phyloP scores from a whole-genome alignment of 2,797 vertebrate species.

The Clarias laeviceps region DNA sequence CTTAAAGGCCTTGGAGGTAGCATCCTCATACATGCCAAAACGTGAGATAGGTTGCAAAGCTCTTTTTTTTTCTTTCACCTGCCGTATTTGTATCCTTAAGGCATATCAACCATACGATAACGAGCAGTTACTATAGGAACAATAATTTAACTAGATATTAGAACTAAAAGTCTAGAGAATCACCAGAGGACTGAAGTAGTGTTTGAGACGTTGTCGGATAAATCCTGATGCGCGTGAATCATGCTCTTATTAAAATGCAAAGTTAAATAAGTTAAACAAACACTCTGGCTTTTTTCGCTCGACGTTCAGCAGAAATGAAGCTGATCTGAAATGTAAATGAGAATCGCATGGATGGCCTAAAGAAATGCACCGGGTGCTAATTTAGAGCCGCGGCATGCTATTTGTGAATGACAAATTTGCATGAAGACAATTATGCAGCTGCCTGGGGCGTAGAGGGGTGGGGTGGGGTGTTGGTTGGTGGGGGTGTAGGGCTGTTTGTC shows the following conservation, averaged over 20 bases:
- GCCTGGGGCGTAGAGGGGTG: slow-evolving; percentile 47
- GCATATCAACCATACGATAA: too few species aligned
- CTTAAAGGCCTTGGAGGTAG: background rate
- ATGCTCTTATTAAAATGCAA: background rate
- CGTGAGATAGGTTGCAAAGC: background rate
- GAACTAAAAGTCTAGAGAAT: background rate
- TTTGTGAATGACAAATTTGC: slow-evolving; percentile 57
- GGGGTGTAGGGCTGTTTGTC: background rate
- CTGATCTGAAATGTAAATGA: slow-evolving; percentile 27
- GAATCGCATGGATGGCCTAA: slow-evolving; percentile 21
- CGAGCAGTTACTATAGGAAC: slow-evolving; percentile 6
- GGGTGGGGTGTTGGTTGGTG: background rate
- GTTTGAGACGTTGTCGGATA: background rate
- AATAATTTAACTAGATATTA: background rate
- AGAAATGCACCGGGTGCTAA: slow-evolving; percentile 49
- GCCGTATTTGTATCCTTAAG: background rate
- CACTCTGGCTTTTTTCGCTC: background rate
- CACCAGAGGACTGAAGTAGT: background rate
- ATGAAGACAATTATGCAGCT: slow-evolving; percentile 64
- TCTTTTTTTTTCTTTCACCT: background rate
- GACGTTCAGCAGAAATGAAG: background rate
- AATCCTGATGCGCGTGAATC: background rate
- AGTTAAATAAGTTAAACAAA: background rate
- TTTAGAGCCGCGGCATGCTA: slow-evolving; percentile 55
- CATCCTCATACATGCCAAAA: background rate